These are phyloP conservation scores for Anisognathus igniventris DNA, from an alignment of 2,797 vertebrate genomes.

Conservation along the genomic window DNA sequence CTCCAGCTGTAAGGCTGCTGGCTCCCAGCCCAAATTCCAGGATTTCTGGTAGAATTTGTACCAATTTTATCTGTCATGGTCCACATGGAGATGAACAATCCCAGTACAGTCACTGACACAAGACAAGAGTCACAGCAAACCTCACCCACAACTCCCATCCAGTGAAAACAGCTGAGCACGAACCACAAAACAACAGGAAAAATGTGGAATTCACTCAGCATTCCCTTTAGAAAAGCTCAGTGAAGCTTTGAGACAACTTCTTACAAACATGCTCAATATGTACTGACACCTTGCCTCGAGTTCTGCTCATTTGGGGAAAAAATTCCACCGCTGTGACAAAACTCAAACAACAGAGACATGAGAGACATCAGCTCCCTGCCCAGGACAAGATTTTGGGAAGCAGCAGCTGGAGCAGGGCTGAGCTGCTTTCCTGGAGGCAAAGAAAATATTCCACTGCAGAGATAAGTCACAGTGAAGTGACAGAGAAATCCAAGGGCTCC, in stretches of 20 bases:
- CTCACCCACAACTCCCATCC: neutral
- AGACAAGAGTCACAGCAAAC: neutral
- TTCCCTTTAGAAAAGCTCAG: neutral
- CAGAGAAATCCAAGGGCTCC: neutral
- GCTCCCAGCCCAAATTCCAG: neutral
- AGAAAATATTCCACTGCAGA: neutral
- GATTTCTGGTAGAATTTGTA: neutral
- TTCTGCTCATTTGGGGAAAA: neutral
- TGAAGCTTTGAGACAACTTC: neutral
- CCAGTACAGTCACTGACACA: neutral
- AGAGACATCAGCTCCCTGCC: neutral
- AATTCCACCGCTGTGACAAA: neutral
- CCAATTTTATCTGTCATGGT: neutral
- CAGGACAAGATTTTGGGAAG: neutral
- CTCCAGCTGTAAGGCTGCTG: neutral
- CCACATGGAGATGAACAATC: neutral
- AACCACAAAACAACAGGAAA: neutral
- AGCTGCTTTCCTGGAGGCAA: neutral
- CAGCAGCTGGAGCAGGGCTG: neutral
- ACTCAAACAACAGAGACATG: rapidly evolving
- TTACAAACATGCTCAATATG: rapidly evolving
- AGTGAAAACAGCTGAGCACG: neutral
- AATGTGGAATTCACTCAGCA: neutral
- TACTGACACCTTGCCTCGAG: neutral
- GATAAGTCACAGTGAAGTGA: neutral